Evolutionary conservation across 2,797 vertebrate genomes (phyloP).

Genomic region (Diplodus puntazzo): DNA sequence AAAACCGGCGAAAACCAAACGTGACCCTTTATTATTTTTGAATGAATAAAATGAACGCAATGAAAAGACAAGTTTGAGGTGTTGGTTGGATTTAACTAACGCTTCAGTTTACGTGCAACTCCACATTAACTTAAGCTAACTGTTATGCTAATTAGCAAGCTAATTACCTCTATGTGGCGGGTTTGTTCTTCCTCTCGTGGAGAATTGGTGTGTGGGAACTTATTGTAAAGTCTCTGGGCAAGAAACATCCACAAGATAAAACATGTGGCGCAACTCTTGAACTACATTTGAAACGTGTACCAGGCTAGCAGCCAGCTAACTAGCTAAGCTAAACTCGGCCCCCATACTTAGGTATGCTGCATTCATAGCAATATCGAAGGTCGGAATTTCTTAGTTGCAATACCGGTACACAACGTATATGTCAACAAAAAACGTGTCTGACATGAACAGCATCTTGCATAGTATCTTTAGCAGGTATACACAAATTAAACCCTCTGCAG

Average conservation of each 20-base stretch:
- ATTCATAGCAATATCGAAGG: too few species aligned
- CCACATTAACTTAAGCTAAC: too few species aligned
- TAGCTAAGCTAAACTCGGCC: too few species aligned
- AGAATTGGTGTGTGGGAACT: rapidly evolving
- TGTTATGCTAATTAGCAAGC: slow-evolving; percentile 18
- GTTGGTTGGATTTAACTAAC: too few species aligned
- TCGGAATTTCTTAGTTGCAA: too few species aligned
- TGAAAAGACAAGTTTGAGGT: rapidly evolving
- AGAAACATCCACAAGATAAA: background rate
- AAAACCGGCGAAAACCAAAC: slow-evolving; percentile 21
- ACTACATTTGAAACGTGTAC: background rate
- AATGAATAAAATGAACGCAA: background rate
- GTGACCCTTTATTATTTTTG: background rate
- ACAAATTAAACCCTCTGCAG: too few species aligned
- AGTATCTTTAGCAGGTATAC: too few species aligned
- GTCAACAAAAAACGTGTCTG: too few species aligned
- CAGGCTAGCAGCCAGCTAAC: slow-evolving; percentile 27
- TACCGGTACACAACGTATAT: too few species aligned
- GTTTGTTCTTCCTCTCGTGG: background rate
- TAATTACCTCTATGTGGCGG: background rate
- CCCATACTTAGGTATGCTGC: too few species aligned
- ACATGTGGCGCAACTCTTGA: background rate
- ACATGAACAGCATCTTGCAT: too few species aligned
- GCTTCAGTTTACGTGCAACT: background rate
- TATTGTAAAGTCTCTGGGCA: background rate